Evolutionary conservation across 2,888 invertebrate species (phyloP).

Genomic region (Callimorpha dominula): DNA sequence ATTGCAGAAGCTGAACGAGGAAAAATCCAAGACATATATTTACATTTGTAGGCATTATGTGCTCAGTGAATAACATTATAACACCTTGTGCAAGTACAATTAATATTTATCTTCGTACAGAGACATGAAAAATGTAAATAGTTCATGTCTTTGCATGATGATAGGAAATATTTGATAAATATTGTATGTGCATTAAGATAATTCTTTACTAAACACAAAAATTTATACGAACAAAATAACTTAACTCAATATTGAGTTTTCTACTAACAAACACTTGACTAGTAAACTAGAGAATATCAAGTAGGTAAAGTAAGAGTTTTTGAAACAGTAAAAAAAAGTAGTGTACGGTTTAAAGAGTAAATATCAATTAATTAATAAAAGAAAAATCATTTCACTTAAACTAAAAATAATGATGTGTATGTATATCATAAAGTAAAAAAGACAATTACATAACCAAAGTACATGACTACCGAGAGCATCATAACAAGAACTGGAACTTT

Average conservation of each 20-base stretch:
- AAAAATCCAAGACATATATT: conserved; percentile 31
- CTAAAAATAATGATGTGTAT: background rate
- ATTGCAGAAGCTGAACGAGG: conserved; percentile 35
- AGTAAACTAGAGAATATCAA: background rate
- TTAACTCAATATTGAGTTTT: background rate
- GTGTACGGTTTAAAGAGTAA: background rate
- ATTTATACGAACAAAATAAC: background rate
- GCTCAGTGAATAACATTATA: conserved; percentile 11
- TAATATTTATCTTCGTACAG: background rate
- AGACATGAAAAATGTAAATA: no score
- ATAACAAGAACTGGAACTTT: no score
- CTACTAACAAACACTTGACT: background rate
- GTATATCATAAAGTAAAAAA: background rate
- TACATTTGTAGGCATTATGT: conserved; percentile 14
- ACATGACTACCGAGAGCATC: no score
- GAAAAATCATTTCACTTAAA: background rate
- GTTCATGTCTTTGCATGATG: no score
- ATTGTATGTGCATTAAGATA: no score
- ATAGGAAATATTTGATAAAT: no score
- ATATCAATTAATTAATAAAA: no score
- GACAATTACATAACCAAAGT: background rate
- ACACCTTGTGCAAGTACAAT: conserved; percentile 21
- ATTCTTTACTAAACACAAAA: no score
- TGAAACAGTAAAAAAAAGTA: background rate
- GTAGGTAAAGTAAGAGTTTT: background rate